Base-by-base conservation (phyloP, 2,888 invertebrate genomes). In the Leucophenga montana region DNA sequence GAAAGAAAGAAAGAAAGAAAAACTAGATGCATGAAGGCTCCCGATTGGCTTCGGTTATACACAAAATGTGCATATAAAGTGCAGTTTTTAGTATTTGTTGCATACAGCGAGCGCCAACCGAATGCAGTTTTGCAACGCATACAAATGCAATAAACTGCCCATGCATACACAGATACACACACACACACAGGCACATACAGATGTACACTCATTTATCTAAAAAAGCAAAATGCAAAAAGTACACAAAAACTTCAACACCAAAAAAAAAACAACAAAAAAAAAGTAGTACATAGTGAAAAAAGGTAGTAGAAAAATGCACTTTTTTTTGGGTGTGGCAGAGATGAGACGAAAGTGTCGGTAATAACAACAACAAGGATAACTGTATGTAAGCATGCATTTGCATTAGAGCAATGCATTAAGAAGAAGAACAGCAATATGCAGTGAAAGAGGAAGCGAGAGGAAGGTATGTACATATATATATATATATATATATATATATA, bases 271-370 rank as follows among this genome's bases (percentile, higher is more conserved):
- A 79, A 78, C 71, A 74, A 75, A 71, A 76, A 74, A 71, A 46
- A 71, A 71, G 59, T 48, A 71, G 59, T 48, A 73, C 74, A 72
- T 69, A 64, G 11, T 31, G 62, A 56, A n/a, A 20, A 68, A 66
- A 54, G 76, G 71, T 84, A 71, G 82, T 78, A 74, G 83, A 85
- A 86, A 85, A 86, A 80, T 86, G 85, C 86, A 86, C 71, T 84
- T 85, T 86, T 82, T 33, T 80, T 82, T 86, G 86, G 86, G 86
- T 86, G 86, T 86, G 86, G 86, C 86, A 85, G 81, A 71, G 65
- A 11, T 39, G 39, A 39, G 39, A 39, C 39, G 39, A 5, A 68
- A 59, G 48, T 66, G 57, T 48, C 50, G 74, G 33, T 22, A 46
- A 64, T 48, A 64, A 48, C 62, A 53, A 18, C 59, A 56, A 53